These are phyloP conservation scores for Chymomyza fuscimana DNA, from an alignment of 2,888 invertebrate species.

Conservation along the genomic window DNA sequence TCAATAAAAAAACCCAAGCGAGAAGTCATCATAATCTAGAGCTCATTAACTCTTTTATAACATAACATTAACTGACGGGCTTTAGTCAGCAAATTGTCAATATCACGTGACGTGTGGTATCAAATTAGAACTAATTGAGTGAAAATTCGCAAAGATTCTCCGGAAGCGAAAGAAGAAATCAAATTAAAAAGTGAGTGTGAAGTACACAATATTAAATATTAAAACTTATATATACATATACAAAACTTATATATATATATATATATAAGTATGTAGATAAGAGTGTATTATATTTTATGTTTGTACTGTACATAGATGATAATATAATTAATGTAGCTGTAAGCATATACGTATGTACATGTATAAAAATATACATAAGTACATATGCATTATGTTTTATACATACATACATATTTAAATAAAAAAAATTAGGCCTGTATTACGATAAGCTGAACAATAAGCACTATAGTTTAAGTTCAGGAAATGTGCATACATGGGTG, in stretches of 20 bases:
- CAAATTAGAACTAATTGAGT: slow-evolving; percentile 46
- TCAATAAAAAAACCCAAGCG: slow-evolving; percentile 75
- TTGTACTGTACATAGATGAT: too few relatives aligned
- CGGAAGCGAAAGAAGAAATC: slow-evolving; percentile 77
- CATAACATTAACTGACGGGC: slow-evolving; percentile 73
- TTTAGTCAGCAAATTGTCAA: slow-evolving; percentile 29
- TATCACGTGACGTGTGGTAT: slow-evolving; percentile 36
- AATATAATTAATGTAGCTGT: too few relatives aligned
- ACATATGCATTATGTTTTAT: not conserved
- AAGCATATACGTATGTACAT: not conserved
- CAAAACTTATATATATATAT: not conserved
- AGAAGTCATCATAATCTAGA: slow-evolving; percentile 75
- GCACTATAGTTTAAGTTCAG: not conserved
- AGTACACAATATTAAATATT: not conserved
- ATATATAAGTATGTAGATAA: not conserved
- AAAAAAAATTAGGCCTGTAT: slow-evolving; percentile 1
- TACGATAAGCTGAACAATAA: not conserved
- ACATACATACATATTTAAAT: too few relatives aligned
- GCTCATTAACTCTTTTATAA: slow-evolving; percentile 79
- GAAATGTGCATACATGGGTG: not conserved
- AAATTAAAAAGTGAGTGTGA: slow-evolving; percentile 68
- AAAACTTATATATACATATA: not conserved
- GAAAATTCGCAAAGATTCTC: slow-evolving; percentile 73
- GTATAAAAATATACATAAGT: not conserved
- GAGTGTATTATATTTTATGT: too few relatives aligned